Conservation (phyloP, 2,797 vertebrate genomes). For the Lateolabrax maculatus region DNA sequence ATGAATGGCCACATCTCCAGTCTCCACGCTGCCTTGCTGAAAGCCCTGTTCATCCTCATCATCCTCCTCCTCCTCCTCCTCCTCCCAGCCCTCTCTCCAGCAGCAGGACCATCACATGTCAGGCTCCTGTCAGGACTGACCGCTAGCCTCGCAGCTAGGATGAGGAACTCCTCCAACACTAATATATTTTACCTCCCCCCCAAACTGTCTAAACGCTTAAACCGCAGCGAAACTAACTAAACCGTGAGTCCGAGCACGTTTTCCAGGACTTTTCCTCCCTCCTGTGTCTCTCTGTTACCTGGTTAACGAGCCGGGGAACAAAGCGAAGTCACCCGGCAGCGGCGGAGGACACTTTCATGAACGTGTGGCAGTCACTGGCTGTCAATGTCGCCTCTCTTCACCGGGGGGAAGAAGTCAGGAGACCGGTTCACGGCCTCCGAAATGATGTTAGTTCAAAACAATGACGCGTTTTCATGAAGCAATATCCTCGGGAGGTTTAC, state of each 20-base stretch:
- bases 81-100: neutral
- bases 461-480: neutral
- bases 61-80: no score
- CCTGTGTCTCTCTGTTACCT: conserved; percentile 40
- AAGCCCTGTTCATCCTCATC: neutral
- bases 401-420: neutral
- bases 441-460: neutral
- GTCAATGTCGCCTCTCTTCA: conserved; percentile 52
- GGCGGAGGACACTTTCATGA: conserved; percentile 29
- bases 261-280: neutral
- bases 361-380: conserved; percentile 58
- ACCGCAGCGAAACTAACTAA: neutral
- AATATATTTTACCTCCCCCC: no score
- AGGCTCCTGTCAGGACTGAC: conserved; percentile 29
- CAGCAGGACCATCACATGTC: conserved; percentile 10
- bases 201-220: neutral
- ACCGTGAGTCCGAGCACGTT: neutral
- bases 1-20: neutral
- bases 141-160: conserved; percentile 44
- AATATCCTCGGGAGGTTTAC: neutral
- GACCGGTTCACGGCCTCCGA: neutral
- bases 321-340: conserved; percentile 42
- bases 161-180: conserved; percentile 24
- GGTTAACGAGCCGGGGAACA: conserved; percentile 36
- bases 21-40: neutral